Evolutionary conservation across 2,113 vertebrate genomes (phyloP), one percentile per base, ranked within the genome.

Genomic region (Plectropomus leopardus): DNA sequence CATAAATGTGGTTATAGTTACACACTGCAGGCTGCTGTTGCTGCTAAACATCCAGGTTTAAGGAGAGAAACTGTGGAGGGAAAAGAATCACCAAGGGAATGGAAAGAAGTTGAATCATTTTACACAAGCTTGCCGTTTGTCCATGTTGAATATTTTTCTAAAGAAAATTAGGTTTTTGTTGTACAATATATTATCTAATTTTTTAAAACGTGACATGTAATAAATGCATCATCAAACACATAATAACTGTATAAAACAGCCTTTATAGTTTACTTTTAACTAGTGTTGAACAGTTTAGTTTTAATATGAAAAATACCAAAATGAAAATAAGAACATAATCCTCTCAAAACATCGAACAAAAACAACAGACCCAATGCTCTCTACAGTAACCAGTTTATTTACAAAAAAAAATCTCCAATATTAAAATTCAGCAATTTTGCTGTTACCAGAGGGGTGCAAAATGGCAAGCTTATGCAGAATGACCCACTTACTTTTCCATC

Each of bases 401-500:
- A 50, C 3, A 65, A 63, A 54, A 30, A 32, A 21, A 24, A 54
- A 44, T 26, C 15, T 66, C 47, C 13, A 23, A 81, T 24, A 76
- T 64, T 69, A 11, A 51, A 76, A 55, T 57, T 23, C 14, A 14
- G 36, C 4, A 13, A 40, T 50, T 40, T 47, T 50, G 61, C 44
- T 30, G 16, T 61, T 66, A 76, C 68, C 60, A 45, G 34, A 76
- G 36, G 63, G 58, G 72, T 73, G 78, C 67, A 82, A 86, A 81
- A 85, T 34, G n/a, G 76, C 67, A 81, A 80, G 66, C 76, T 88
- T 72, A 82, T 86, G 88, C 23, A 83, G 84, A 93, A 84, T 87
- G 85, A 88, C 86, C 88, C 88, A 90, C 78, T 92, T 93, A 89
- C 86, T 92, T 93, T 92, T 93, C 84, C 90, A 92, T 94, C 89